Conservation (phyloP, 2,888 invertebrate genomes). For the Xanthorhoe spadicearia region DNA sequence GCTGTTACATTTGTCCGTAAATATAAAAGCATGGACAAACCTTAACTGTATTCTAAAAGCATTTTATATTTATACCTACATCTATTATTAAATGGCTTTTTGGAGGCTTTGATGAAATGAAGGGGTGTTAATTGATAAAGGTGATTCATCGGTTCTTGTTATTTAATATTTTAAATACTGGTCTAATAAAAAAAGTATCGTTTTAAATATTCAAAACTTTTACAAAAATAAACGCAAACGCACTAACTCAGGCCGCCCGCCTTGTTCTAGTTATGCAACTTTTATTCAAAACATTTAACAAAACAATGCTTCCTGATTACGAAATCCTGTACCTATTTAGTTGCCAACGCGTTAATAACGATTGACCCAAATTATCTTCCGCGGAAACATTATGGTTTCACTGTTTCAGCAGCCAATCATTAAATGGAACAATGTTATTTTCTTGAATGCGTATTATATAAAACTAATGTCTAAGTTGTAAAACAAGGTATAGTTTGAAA, state of each 20-base stretch:
- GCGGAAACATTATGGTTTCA: constrained; percentile 43
- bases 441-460: constrained; percentile 72
- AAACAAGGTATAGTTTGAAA: constrained; percentile 5
- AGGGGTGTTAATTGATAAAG: no score
- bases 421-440: constrained; percentile 68
- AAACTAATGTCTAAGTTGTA: constrained; percentile 2
- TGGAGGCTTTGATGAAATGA: no score
- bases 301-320: constrained; percentile 38
- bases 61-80: no score
- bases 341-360: constrained; percentile 38
- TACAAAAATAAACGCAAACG: not conserved
- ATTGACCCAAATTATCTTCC: constrained; percentile 43
- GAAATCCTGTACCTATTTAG: constrained; percentile 36
- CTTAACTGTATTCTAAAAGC: no score
- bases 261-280: constrained; percentile 12
- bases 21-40: no score
- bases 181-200: no score
- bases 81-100: no score
- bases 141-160: no score
- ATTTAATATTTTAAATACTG: no score
- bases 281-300: constrained; percentile 32
- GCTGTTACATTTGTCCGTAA: no score
- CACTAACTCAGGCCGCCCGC: not conserved
- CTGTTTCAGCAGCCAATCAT: constrained; percentile 66
- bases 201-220: not conserved